Evolutionary conservation across 2,888 invertebrate species (phyloP).

Genomic region (Adela reaumurella): DNA sequence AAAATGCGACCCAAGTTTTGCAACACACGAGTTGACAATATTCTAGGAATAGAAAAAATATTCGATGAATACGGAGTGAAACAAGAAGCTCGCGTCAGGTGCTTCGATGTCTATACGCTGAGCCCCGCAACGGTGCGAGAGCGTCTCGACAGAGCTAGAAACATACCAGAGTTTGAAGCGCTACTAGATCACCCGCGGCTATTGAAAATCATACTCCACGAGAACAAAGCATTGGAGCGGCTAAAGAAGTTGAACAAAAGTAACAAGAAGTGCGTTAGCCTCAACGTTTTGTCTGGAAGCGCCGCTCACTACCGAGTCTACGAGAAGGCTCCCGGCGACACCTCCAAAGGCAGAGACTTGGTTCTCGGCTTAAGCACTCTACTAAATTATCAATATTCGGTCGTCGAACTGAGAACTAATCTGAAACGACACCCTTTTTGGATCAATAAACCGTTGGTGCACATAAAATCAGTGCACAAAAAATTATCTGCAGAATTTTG

Average conservation of each 20-base stretch:
- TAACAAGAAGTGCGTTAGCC: constrained; percentile 41
- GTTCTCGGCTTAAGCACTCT: constrained; percentile 29
- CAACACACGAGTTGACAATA: constrained; percentile 21
- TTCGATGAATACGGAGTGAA: constrained; percentile 32
- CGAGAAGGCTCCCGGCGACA: constrained; percentile 42
- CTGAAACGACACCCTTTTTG: constrained; percentile 44
- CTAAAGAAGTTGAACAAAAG: constrained; percentile 25
- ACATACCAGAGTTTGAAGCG: constrained; percentile 35
- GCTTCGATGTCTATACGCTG: constrained; percentile 41
- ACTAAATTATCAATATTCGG: too few species aligned
- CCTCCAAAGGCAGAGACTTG: constrained; percentile 40
- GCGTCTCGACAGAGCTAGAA: constrained; percentile 30
- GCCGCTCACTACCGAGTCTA: constrained; percentile 32
- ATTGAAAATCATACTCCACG: constrained; percentile 40
- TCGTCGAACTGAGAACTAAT: constrained; percentile 20
- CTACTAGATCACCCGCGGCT: constrained; percentile 40
- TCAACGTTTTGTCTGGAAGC: constrained; percentile 43
- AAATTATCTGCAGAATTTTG: constrained; percentile 27
- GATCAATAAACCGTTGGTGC: constrained; percentile 41
- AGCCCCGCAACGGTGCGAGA: constrained; percentile 32
- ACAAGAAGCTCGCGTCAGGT: constrained; percentile 40
- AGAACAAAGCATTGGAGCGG: constrained; percentile 34
- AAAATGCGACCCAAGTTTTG: constrained; percentile 39
- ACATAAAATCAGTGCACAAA: constrained; percentile 33
- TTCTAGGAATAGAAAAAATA: constrained; percentile 30